phyloP scores from a whole-genome alignment of 1,140 invertebrate genomes.

The Rhyzopertha dominica region DNA sequence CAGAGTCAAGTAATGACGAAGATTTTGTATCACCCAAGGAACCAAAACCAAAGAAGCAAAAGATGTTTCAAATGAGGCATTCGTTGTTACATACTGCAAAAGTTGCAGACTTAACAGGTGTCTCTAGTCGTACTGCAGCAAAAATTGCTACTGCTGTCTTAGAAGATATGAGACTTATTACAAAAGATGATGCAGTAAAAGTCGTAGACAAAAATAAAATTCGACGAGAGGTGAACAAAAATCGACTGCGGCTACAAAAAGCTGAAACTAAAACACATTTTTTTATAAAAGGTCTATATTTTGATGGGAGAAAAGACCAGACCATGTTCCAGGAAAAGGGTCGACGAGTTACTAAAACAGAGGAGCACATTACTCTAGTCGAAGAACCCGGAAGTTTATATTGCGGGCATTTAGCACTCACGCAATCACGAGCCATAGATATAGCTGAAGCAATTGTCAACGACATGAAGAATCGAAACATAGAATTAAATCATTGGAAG shows the following conservation, averaged over 20 bases:
- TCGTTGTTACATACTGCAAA: not conserved
- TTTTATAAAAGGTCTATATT: conserved; percentile 2
- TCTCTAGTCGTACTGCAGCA: conserved; percentile 17
- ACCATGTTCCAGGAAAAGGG: not conserved
- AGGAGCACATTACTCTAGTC: conserved; percentile 5
- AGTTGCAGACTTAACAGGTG: conserved; percentile 8
- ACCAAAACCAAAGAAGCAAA: not conserved
- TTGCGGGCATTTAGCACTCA: not conserved
- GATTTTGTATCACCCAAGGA: not conserved
- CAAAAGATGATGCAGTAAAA: not conserved
- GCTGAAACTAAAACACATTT: not conserved
- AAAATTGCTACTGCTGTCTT: conserved; percentile 11
- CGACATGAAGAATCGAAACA: not conserved
- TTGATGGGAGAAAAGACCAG: conserved; percentile 9
- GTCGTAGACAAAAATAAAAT: conserved; percentile 3
- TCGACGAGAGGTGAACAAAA: not conserved
- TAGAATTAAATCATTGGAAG: not conserved
- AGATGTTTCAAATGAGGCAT: not conserved
- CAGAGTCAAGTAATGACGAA: not conserved
- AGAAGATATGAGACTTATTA: conserved; percentile 11
- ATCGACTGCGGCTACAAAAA: not conserved
- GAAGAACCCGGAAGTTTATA: conserved; percentile 1
- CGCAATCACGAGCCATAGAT: not conserved
- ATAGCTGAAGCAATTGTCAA: conserved; percentile 1
- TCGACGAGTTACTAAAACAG: not conserved